Base-by-base conservation (phyloP, 2,113 vertebrate genomes). In the Panthera uncia region DNA sequence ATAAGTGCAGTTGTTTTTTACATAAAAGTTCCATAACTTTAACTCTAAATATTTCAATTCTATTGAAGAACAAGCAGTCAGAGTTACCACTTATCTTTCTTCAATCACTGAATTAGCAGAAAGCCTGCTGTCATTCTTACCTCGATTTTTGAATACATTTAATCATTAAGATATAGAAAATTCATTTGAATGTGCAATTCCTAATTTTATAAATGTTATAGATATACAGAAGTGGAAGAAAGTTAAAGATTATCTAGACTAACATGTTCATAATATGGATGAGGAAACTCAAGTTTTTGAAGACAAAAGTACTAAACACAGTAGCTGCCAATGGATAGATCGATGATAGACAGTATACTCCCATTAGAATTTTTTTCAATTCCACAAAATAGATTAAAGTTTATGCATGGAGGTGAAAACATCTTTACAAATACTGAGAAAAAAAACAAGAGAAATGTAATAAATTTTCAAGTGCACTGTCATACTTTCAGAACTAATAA, bases 401-500 rank as follows among this genome's bases (percentile, higher is more conserved):
- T 76, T 68, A 21, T 41, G 5, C 12, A 36, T 7, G 33, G 3
- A 57, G 38, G 57, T 25, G 2, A 79, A 93, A 69, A 1, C 1
- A 78, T 11, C n/a, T 85, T 76, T 84, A 88, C 52, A 90, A 86
- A 36, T 78, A 91, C 4, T 83, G 15, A 93, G 6, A 65, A 50
- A 3, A 52, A 78, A 96, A 84, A 10, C 11, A 94, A 57, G 5
- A 41, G n/a, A 93, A 80, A 48, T 76, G 0, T 2, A 95, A 57
- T 95, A 92, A 73, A 0, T 85, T 96, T 85, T 85, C 12, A 78
- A 82, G 73, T 52, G 12, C 1, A 14, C 63, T 86, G 25, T n/a
- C 14, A 57, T 78, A 25, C 91, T 79, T 94, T 14, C 7, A 86
- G 23, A 81, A 95, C 18, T 83, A 74, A 79, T 96, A 52, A 97